A percentile compares a stretch with the other conserved stretches of the same genome.
phyloP scores from a whole-genome alignment of 2,888 invertebrate genomes.

The Plebejus anna region DNA sequence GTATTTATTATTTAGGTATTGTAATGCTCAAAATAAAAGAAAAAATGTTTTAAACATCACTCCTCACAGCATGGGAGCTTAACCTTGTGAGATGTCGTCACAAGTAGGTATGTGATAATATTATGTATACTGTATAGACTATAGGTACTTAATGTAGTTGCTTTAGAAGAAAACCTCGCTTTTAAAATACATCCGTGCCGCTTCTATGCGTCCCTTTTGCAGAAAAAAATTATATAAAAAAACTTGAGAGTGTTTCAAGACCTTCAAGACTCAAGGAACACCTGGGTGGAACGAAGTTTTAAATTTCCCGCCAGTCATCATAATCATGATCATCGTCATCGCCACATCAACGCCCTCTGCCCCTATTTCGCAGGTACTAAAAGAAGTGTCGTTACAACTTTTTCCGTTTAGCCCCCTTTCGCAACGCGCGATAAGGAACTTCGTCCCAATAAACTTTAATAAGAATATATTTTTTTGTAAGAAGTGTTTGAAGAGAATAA shows the following conservation, averaged over 20 bases:
- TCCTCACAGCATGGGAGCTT: background rate
- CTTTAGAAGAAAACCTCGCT: conserved; percentile 5
- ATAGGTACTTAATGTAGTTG: conserved; percentile 9
- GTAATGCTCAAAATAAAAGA: background rate
- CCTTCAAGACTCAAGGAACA: too few species aligned
- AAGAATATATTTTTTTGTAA: background rate
- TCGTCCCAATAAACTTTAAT: too few species aligned
- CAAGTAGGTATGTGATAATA: conserved; percentile 13
- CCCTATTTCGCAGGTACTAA: too few species aligned
- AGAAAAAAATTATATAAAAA: background rate
- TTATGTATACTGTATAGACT: conserved; percentile 11
- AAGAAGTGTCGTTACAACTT: too few species aligned
- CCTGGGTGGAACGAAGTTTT: too few species aligned
- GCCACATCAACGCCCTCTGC: too few species aligned
- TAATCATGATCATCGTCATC: too few species aligned
- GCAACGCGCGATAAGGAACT: too few species aligned
- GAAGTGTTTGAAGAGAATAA: background rate
- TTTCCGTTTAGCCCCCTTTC: too few species aligned
- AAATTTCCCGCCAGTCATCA: too few species aligned
- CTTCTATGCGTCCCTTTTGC: background rate
- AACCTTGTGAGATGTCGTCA: background rate
- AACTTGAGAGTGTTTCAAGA: too few species aligned
- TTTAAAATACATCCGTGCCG: background rate
- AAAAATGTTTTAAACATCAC: background rate
- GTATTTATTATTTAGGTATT: background rate